Conservation (phyloP, 2,888 invertebrate species). For the Synergus gifuensis region DNA sequence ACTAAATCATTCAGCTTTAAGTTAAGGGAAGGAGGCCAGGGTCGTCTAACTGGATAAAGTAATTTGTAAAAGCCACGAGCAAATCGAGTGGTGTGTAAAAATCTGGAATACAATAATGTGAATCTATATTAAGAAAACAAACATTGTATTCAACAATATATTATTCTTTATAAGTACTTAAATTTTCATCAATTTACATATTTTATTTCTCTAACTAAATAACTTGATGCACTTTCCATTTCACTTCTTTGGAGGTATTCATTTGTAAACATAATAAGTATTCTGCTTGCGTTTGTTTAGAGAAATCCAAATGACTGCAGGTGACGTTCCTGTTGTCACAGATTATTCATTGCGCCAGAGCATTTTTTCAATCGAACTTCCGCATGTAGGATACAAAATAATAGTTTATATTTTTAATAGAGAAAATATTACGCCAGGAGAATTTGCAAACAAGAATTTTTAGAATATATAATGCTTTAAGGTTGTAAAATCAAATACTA, state of each 20-base stretch:
- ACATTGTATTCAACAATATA: neutral
- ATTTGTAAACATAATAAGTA: conserved; percentile 30
- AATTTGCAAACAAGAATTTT: no score
- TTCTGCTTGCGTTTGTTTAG: conserved; percentile 11
- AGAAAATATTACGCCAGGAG: neutral
- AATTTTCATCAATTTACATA: neutral
- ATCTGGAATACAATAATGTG: neutral
- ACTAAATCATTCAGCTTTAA: conserved; percentile 11
- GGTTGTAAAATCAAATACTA: no score
- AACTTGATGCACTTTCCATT: neutral
- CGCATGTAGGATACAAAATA: neutral
- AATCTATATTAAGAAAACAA: neutral
- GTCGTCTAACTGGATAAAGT: conserved; percentile 57
- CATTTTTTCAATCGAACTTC: conserved; percentile 31
- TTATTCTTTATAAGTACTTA: neutral
- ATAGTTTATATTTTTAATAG: neutral
- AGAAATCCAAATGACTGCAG: conserved; percentile 14
- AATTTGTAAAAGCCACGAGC: conserved; percentile 53
- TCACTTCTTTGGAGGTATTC: neutral
- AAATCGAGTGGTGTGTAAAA: neutral
- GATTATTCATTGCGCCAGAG: neutral
- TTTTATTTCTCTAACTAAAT: neutral
- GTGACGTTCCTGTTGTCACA: neutral
- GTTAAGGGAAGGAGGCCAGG: conserved; percentile 66
- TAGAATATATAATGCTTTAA: no score